Evolutionary conservation across 1,140 invertebrate species (phyloP), one percentile per base, ranked within the genome.

Genomic region (Drosophila ironensis): DNA sequence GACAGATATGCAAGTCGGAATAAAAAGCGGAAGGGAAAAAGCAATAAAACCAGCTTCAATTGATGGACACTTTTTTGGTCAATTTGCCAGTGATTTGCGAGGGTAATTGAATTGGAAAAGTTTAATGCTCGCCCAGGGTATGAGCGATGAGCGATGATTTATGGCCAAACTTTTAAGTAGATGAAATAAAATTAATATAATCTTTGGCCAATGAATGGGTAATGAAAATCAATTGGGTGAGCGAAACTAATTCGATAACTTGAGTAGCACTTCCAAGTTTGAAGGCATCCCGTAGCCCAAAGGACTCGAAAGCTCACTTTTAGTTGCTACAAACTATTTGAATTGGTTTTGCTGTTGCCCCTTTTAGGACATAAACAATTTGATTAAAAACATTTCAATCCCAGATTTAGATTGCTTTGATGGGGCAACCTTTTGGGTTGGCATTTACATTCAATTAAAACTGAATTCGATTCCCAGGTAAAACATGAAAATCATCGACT

Each of bases 391-490:
- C 4, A 28, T 47, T 63, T 24, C n/a, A 12, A 12, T 17, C 4
- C 9, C 27, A 24, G 41, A 28, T 28, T 63, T 47, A 45, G 41
- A 61, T 61, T 61, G 56, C 30, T 38, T 27, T 63, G 41, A 63
- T 63, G 56, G 24, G 56, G 24, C 17, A 63, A 38, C 17, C n/a
- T 12, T 40, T 46, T 16, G n/a, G n/a, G n/a, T n/a, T n/a, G 48
- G 48, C 33, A 67, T 68, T 68, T 68, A 68, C 24, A 68, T 68
- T 67, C 48, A 68, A 68, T 68, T 68, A 54, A 54, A 68, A 46
- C 17, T 41, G 20, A 67, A 54, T 68, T 68, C 41, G 48, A 67
- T 67, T 53, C 19, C 25, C 63, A 68, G 48, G 41, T 68, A 54
- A 4, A 28, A 14, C 47, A 28, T 20, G n/a, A 17, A 44, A 59